Conservation (phyloP, 2,888 invertebrate species). For the Phania funesta region DNA sequence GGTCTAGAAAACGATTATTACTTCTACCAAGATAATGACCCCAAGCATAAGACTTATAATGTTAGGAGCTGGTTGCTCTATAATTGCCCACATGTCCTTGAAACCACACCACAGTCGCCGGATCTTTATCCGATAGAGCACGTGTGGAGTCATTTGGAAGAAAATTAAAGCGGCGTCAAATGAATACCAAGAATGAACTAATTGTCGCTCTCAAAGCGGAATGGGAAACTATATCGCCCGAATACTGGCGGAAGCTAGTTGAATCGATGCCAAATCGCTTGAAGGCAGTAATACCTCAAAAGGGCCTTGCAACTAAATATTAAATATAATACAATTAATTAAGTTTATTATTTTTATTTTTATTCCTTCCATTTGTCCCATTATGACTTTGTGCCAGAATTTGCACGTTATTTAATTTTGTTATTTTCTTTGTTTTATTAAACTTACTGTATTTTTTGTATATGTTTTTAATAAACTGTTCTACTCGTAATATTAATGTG, state of each 20-base stretch:
- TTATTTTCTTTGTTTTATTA: not conserved
- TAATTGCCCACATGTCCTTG: conserved; percentile 58
- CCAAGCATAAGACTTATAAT: conserved; percentile 50
- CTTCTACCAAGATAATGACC: conserved; percentile 59
- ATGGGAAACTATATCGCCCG: conserved; percentile 18
- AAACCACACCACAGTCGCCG: conserved; percentile 59
- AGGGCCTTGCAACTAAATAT: conserved; percentile 25
- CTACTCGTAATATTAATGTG: too few relatives aligned
- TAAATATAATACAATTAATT: not conserved
- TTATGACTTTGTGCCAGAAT: conserved; percentile 10
- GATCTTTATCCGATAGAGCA: conserved; percentile 45
- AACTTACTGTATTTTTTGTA: not conserved
- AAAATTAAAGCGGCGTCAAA: conserved; percentile 20
- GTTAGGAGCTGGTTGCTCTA: conserved; percentile 59
- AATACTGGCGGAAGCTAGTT: conserved; percentile 19
- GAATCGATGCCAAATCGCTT: conserved; percentile 29
- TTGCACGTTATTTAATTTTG: not conserved
- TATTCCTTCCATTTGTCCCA: not conserved
- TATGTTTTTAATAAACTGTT: not conserved
- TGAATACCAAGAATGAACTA: conserved; percentile 8
- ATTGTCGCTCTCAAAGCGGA: conserved; percentile 2
- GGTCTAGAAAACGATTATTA: conserved; percentile 34
- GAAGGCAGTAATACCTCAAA: conserved; percentile 11
- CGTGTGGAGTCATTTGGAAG: conserved; percentile 52
- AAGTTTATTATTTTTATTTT: not conserved